A percentile compares a stretch with the other conserved stretches of the same genome.
These are phyloP conservation scores for Podocnemis expansa DNA, from an alignment of 2,113 vertebrate genomes.

Conservation along the genomic window DNA sequence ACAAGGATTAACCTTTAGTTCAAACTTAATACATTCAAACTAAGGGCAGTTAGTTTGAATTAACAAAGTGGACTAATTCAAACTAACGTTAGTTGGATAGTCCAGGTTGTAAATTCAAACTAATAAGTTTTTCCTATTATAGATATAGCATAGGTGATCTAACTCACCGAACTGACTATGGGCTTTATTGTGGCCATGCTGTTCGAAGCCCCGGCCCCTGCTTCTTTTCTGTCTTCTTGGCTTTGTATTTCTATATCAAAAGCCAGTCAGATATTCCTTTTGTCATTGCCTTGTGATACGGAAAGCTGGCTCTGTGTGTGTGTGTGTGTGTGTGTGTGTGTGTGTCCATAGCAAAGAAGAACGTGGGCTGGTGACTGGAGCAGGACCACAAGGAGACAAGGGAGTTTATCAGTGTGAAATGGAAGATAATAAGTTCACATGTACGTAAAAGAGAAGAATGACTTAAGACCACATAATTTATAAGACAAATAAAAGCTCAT, in stretches of 20 bases:
- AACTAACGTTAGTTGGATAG: too few species aligned
- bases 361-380: rapidly evolving
- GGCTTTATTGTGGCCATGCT: not conserved
- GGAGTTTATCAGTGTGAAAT: not conserved
- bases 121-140: too few species aligned
- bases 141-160: too few species aligned
- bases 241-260: not conserved
- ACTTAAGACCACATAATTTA: not conserved
- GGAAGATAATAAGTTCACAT: not conserved
- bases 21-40: too few species aligned
- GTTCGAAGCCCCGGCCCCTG: not conserved
- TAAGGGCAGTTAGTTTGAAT: too few species aligned
- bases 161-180: not conserved
- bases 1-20: too few species aligned
- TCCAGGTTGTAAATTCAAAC: too few species aligned
- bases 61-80: too few species aligned
- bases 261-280: not conserved
- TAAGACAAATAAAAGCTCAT: not conserved
- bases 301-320: too few species aligned
- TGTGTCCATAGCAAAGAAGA: not conserved
- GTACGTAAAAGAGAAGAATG: not conserved
- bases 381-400: rapidly evolving
- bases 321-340: too few species aligned
- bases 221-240: not conserved
- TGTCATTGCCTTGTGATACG: not conserved